Base-by-base conservation (phyloP, 2,797 vertebrate genomes). In the Microcaecilia unicolor region DNA sequence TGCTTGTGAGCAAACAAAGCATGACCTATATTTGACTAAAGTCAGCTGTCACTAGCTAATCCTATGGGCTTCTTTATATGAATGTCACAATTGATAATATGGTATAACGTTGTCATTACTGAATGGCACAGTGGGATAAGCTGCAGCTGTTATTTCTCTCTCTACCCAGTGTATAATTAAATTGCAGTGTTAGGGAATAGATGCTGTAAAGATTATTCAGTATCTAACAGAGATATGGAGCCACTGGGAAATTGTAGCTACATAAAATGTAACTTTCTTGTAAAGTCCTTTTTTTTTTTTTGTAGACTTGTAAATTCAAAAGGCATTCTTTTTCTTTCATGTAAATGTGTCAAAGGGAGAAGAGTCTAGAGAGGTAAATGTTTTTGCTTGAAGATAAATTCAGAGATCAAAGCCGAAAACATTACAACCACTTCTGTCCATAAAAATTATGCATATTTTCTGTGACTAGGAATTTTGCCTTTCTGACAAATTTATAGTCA, bases 21-120 rank as follows among this genome's bases (percentile, higher is more conserved):
- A 72, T 81, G 80, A 81, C 74, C 77, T 83, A 82, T 76, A 81
- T 84, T 76, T 81, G 70, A 77, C 67, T 76, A 76, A 74, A 81
- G 76, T 81, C 78, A 79, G 72, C 75, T 78, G 75, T 80, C 72
- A 66, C 61, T 63, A 58, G 66, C 56, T 76, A 79, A 78, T 82
- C 76, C 76, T 80, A 51, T 71, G 76, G 78, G 75, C 55, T 82
- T 70, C 70, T 78, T 74, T 78, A 81, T 83, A 81, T 83, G 80
- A 81, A 81, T 78, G 76, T 73, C 78, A 81, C 77, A 69, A 60
- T 75, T 73, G 73, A 72, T 81, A 83, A 80, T 80, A 76, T 72
- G 63, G 66, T 74, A 68, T 62, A 81, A 80, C 78, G 62, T 68
- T 75, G 78, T 81, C 76, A 73, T 78, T 78, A 75, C 67, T 60